Percentiles rank a stretch among this genome's conserved stretches.
Conservation (phyloP, 2,888 invertebrate species). For the Escarpia spicata region DNA sequence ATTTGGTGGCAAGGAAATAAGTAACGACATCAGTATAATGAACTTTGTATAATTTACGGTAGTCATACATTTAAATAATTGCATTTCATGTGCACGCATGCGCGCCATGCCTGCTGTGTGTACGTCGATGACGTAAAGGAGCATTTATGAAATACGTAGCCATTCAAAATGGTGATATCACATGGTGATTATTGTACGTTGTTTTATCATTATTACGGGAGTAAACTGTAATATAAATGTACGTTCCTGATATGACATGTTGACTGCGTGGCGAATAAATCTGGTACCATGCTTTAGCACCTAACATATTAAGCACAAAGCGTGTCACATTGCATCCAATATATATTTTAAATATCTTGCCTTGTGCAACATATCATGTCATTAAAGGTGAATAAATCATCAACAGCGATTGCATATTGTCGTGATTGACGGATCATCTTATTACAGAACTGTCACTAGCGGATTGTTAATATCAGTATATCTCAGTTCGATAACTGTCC, state of each 20-base stretch:
- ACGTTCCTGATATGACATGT: background rate
- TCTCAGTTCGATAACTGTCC: background rate
- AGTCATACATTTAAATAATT: background rate
- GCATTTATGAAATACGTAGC: background rate
- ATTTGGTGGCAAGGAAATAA: background rate
- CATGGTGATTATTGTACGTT: background rate
- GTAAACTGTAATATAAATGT: background rate
- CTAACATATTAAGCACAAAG: background rate
- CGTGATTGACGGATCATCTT: no score
- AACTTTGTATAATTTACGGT: background rate
- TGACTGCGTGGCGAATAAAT: background rate
- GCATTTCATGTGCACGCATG: background rate
- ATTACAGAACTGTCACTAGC: background rate
- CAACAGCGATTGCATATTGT: background rate
- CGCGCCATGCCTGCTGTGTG: no score
- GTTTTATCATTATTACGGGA: background rate
- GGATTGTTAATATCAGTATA: background rate
- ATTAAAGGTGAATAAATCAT: background rate
- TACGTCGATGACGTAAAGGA: no score
- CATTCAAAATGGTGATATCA: background rate
- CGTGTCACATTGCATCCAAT: background rate
- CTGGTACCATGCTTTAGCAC: background rate
- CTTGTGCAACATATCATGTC: constrained; percentile 3
- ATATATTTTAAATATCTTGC: background rate
- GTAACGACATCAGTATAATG: background rate